These are phyloP conservation scores for Camptogramma bilineatum DNA, from an alignment of 2,888 invertebrate genomes.

Conservation along the genomic window DNA sequence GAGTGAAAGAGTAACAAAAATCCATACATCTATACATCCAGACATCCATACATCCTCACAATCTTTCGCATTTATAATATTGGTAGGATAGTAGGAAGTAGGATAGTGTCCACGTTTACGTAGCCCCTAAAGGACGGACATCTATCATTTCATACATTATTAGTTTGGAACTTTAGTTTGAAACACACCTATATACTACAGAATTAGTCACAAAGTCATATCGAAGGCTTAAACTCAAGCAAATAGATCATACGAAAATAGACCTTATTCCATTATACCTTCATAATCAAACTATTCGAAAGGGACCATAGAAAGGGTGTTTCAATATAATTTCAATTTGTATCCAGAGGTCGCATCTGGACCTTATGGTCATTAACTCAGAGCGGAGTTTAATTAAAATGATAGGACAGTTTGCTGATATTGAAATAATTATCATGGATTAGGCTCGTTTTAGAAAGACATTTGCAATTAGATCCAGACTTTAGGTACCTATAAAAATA, in stretches of 20 bases:
- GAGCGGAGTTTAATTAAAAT: conserved; percentile 27
- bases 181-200: background rate
- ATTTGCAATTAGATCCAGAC: too few species aligned
- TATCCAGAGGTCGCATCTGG: conserved; percentile 28
- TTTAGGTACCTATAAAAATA: too few species aligned
- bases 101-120: too few species aligned
- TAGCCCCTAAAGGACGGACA: too few species aligned
- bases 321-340: conserved; percentile 34
- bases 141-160: too few species aligned
- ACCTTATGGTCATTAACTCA: conserved; percentile 31
- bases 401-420: conserved; percentile 17
- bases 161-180: background rate
- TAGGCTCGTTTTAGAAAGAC: too few species aligned
- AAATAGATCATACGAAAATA: background rate
- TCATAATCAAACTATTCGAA: conserved; percentile 25
- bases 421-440: conserved; percentile 23
- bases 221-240: background rate
- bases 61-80: too few species aligned
- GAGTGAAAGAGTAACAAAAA: too few species aligned
- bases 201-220: background rate
- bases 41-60: too few species aligned
- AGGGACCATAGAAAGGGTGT: conserved; percentile 21
- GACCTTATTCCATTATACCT: conserved; percentile 3
- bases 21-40: too few species aligned
- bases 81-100: too few species aligned